A percentile compares a stretch with the other conserved stretches of the same genome.
These are phyloP conservation scores for Gobius niger DNA, from an alignment of 2,113 vertebrate genomes.

Conservation along the genomic window DNA sequence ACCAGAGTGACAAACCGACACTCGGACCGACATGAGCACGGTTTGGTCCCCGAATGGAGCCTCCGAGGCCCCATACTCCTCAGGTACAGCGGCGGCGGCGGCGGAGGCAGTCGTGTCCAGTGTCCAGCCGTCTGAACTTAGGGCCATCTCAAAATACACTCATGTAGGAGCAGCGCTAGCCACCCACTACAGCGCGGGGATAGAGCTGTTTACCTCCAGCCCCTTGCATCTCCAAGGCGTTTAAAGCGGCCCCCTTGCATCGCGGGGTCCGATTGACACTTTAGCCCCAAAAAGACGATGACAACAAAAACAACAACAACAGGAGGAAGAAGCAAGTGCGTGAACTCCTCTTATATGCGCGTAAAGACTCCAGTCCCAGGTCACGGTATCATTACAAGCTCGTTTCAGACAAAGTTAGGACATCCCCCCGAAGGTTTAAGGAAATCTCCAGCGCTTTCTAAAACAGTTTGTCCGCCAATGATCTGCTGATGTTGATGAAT, in stretches of 20 bases:
- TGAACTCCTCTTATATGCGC: slow-evolving; percentile 22
- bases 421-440: background rate
- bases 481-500: slow-evolving; percentile 19
- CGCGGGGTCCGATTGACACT: background rate
- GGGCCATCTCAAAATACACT: slow-evolving; percentile 64
- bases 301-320: background rate
- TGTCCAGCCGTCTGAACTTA: slow-evolving; percentile 76
- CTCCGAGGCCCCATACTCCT: slow-evolving; percentile 43
- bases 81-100: slow-evolving; percentile 38
- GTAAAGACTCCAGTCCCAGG: slow-evolving; percentile 21
- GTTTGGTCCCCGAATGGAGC: slow-evolving; percentile 60
- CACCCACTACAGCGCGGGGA: background rate
- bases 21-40: slow-evolving; percentile 82
- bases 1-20: slow-evolving; percentile 70
- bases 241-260: background rate
- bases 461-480: background rate
- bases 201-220: slow-evolving; percentile 17
- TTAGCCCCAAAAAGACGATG: too few species aligned
- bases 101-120: slow-evolving; percentile 25
- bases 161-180: slow-evolving; percentile 48
- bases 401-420: background rate
- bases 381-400: background rate
- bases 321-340: slow-evolving; percentile 67
- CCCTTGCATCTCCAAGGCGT: background rate
- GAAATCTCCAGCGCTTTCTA: background rate